Conservation (phyloP, 1,140 invertebrate species). For the Sarcophaga peregrina region DNA sequence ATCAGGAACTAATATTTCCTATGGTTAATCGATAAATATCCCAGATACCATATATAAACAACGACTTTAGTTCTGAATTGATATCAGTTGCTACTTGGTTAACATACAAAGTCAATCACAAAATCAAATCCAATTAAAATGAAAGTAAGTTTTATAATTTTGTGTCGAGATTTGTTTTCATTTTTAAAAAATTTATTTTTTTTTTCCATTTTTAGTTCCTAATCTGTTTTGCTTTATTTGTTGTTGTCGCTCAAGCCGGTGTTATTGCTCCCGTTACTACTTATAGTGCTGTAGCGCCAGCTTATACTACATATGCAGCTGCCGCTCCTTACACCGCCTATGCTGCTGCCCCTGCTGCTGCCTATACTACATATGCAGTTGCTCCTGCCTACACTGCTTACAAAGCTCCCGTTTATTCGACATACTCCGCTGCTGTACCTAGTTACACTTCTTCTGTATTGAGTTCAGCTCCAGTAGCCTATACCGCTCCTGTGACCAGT, state of each 20-base stretch:
- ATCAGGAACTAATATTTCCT: no score
- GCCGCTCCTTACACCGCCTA: constrained; percentile 53
- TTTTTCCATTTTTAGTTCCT: constrained; percentile 50
- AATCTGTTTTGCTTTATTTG: constrained; percentile 59
- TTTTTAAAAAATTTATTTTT: not conserved
- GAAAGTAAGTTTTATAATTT: no score
- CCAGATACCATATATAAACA: no score
- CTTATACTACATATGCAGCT: constrained; percentile 50
- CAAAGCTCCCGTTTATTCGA: not conserved
- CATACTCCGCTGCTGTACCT: constrained; percentile 50
- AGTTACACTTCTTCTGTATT: constrained; percentile 52
- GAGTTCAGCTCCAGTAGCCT: constrained; percentile 48
- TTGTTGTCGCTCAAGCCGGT: constrained; percentile 59
- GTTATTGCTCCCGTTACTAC: constrained; percentile 49
- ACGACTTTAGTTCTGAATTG: no score
- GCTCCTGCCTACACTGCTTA: no score
- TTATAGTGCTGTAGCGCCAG: constrained; percentile 47
- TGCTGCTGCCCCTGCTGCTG: constrained; percentile 16
- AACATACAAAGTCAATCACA: no score
- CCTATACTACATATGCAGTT: constrained; percentile 50
- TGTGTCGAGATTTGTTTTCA: no score
- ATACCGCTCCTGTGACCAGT: constrained; percentile 7
- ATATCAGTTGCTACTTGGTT: no score
- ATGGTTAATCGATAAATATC: no score
- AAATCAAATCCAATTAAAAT: no score